A percentile compares a stretch with the other conserved stretches of the same genome.
Conservation (phyloP, 2,113 vertebrate species). For the Aspidoscelis tigris region DNA sequence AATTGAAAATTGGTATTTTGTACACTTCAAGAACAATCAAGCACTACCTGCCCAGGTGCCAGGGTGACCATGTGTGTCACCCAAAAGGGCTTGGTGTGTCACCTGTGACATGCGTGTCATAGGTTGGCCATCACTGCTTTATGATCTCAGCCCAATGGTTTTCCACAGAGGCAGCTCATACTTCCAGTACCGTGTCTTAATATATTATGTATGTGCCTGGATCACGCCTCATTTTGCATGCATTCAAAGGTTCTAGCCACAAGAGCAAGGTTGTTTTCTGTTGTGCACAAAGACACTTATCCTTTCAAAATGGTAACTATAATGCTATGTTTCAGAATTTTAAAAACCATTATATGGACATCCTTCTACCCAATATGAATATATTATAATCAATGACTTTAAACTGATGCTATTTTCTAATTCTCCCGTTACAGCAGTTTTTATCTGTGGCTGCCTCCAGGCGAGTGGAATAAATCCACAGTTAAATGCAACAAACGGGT, state of each 20-base stretch:
- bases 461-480: too few relatives aligned
- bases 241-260: neutral
- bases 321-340: too few relatives aligned
- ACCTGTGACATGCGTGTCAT: too few relatives aligned
- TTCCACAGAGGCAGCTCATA: neutral
- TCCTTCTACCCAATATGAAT: neutral
- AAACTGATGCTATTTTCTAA: neutral
- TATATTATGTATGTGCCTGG: neutral
- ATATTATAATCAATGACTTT: neutral
- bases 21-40: too few relatives aligned
- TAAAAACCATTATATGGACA: neutral
- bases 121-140: too few relatives aligned
- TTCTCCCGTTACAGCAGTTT: neutral
- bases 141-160: neutral
- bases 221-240: neutral
- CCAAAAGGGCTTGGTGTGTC: too few relatives aligned
- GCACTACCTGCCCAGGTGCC: too few relatives aligned
- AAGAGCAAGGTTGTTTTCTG: neutral
- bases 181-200: neutral
- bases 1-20: too few relatives aligned
- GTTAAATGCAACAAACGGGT: too few relatives aligned
- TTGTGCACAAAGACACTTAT: neutral
- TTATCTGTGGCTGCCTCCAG: neutral
- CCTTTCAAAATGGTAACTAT: too few relatives aligned
- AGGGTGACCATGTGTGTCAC: too few relatives aligned